Evolutionary conservation across 2,797 vertebrate species (phyloP).

Genomic region (Notolabrus celidotus): DNA sequence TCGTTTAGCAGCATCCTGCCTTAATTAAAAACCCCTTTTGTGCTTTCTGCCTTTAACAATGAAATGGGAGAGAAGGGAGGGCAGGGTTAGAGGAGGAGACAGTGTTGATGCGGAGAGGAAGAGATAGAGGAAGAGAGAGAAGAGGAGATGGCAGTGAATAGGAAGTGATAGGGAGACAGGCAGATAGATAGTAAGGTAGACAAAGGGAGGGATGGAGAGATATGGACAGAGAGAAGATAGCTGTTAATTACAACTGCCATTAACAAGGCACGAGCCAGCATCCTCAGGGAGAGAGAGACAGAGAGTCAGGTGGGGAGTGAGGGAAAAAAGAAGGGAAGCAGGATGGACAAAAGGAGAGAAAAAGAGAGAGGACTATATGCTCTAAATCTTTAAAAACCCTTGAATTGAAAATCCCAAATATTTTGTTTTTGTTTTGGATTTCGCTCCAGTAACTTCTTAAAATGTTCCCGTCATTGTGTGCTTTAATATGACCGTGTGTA

Average conservation of each 20-base stretch:
- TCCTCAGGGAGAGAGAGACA: slow-evolving; percentile 74
- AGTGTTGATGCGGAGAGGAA: slow-evolving; percentile 71
- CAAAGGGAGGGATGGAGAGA: slow-evolving; percentile 78
- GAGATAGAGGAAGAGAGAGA: slow-evolving; percentile 58
- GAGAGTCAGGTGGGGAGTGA: slow-evolving; percentile 48
- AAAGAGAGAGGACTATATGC: background rate
- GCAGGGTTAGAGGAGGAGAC: slow-evolving; percentile 70
- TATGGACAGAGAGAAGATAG: slow-evolving; percentile 90
- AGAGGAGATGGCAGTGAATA: slow-evolving; percentile 76
- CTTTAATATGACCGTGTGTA: slow-evolving; percentile 13
- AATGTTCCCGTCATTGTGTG: background rate
- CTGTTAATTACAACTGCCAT: slow-evolving; percentile 95
- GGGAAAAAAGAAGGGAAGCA: slow-evolving; percentile 28
- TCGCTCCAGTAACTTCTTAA: background rate
- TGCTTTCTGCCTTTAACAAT: slow-evolving; percentile 84
- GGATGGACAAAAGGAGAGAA: slow-evolving; percentile 8
- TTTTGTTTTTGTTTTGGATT: background rate
- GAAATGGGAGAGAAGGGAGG: slow-evolving; percentile 64
- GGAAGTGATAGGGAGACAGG: slow-evolving; percentile 78
- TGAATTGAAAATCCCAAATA: slow-evolving; percentile 13
- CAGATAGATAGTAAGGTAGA: slow-evolving; percentile 82
- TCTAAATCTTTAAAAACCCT: background rate
- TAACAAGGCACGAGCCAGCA: slow-evolving; percentile 88
- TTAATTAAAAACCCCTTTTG: slow-evolving; percentile 91
- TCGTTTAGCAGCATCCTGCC: slow-evolving; percentile 88